Base-by-base conservation (phyloP, 2,113 vertebrate species). In the Myotis brandtii region DNA sequence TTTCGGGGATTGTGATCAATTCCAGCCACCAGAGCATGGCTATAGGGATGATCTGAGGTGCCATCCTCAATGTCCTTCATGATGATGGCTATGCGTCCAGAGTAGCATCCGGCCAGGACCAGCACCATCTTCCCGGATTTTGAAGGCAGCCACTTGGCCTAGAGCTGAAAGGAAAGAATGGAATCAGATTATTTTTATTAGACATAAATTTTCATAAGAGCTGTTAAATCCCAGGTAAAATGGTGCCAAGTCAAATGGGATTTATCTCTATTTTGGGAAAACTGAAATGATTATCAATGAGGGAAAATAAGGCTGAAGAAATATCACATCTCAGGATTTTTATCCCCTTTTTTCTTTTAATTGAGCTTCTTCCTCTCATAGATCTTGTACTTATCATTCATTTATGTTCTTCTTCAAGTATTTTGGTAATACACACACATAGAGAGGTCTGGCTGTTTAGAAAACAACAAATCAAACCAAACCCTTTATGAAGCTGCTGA, bases 381-480 rank as follows among this genome's bases (percentile, higher is more conserved):
- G 0, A 23, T 82, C 27, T 94, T 87, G 10, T 14, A 21, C 20
- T 66, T 87, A 76, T 64, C 21, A 70, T 94, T 81, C 9, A 20
- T 14, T 43, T 73, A 48, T 46, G 77, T 84, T 8, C 52, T 5
- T 69, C 34, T 52, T 82, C 66, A 54, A 32, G 1, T 30, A 72
- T 92, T 95, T 48, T 30, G 34, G 7, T 66, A 40, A 48, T 9
- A 43, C 9, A 84, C 5, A 40, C 5, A 48, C 32, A 8, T 0
- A 11, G 17, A 91, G 73, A 56, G 6, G 0, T 18, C 50, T 76
- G 54, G 13, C 12, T 89, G 21, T 69, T 93, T 85, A 91, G n/a
- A 81, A 96, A 84, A 92, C 25, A 95, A 54, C 32, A 96, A 86
- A 82, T 46, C 59, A 81, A 96, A 83, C 7, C 40, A 81, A 91